These are phyloP conservation scores for Pangasius sanitwongsei DNA, from an alignment of 2,797 vertebrate genomes.

Conservation along the genomic window DNA sequence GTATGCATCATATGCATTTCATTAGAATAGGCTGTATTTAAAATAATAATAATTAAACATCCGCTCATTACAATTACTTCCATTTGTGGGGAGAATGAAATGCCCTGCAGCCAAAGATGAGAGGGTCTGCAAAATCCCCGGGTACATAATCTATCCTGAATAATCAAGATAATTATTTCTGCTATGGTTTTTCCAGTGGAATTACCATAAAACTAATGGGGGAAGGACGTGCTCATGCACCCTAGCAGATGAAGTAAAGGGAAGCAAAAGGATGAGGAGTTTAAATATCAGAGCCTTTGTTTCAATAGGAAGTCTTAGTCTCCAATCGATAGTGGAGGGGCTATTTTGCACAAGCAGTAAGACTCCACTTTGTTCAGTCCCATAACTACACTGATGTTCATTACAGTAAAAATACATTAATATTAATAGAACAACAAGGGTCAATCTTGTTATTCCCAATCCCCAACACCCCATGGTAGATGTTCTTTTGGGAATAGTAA, in stretches of 20 bases:
- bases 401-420: slow-evolving; percentile 31
- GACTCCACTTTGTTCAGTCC: neutral
- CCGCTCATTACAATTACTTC: slow-evolving; percentile 76
- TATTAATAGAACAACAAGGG: slow-evolving; percentile 31
- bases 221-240: slow-evolving; percentile 40
- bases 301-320: slow-evolving; percentile 9
- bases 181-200: slow-evolving; percentile 64
- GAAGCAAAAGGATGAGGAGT: slow-evolving; percentile 33
- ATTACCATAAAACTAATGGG: slow-evolving; percentile 72
- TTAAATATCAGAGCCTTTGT: neutral
- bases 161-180: slow-evolving; percentile 81
- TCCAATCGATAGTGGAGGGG: neutral
- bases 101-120: slow-evolving; percentile 67
- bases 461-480: neutral
- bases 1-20: slow-evolving; percentile 53
- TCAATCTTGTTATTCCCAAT: no score
- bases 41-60: slow-evolving; percentile 79
- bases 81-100: slow-evolving; percentile 69
- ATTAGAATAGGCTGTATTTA: slow-evolving; percentile 65
- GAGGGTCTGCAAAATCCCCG: slow-evolving; percentile 65
- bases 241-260: slow-evolving; percentile 35
- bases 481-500: slow-evolving; percentile 21
- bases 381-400: slow-evolving; percentile 17
- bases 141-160: slow-evolving; percentile 72
- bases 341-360: slow-evolving; percentile 6